Base-by-base conservation (phyloP, 1,140 invertebrate genomes). In the Cecropterus lyciades region DNA sequence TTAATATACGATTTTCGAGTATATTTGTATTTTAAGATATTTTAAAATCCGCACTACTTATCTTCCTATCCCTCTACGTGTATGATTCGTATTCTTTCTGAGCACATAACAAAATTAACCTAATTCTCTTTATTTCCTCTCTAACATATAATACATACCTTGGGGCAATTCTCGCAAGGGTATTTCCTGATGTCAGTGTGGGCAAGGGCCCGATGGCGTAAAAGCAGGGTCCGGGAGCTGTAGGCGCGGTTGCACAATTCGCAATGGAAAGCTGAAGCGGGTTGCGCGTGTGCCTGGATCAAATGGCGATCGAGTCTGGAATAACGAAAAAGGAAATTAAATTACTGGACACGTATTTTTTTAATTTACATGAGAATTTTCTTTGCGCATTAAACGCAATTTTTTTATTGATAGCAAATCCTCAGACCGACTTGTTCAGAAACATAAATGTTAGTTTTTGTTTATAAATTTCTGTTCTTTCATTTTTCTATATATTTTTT, bases 131-230 rank as follows among this genome's bases (percentile, higher is more conserved):
- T 40, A 13, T 9, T 10, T 33, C 30, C 30, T 33, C 9, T 9
- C 30, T 9, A n/a, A n/a, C n/a, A 40, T n/a, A 1, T 40, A 40
- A 48, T 67, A 43, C 24, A 65, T 70, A 90, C 96, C 94, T 98
- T 98, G 70, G 96, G 95, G 85, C 98, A 99, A 86, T 98, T 98
- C 84, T 99, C 98, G 91, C 98, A 99, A 17, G 96, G 95, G 88
- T 98, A 99, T 83, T 95, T 96, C 57, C 94, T 93, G 3, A 95
- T 93, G 70, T 96, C 95, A 0, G 96, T 96, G 89, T 98, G 97
- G 7, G 94, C 94, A n/a, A 95, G 89, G 0, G 96, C 95, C 42
- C 96, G 95, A 86, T 99, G 98, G 14, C 96, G 94, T 16, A 97
- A 94, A 4, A 99, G 92, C 68, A 97, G 94, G 0, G 96, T 95